Evolutionary conservation across 2,113 vertebrate genomes (phyloP).

Genomic region (Gila orcuttii): DNA sequence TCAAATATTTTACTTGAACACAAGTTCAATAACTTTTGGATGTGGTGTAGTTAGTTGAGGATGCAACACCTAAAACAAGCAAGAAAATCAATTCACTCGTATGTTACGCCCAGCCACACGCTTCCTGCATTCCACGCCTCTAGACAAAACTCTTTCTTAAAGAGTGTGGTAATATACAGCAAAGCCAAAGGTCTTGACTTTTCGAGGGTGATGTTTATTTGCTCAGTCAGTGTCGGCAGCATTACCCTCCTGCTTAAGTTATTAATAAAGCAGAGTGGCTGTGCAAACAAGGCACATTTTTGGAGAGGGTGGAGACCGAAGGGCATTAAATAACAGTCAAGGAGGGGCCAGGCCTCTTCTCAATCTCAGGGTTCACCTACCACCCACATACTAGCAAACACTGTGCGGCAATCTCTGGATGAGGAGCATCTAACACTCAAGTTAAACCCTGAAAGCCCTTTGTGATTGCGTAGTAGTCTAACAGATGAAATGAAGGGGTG

Average conservation of each 20-base stretch:
- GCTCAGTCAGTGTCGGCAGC: constrained; percentile 45
- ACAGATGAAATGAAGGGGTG: neutral
- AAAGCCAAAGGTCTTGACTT: constrained; percentile 52
- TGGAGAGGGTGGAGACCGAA: constrained; percentile 44
- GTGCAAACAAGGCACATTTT: constrained; percentile 57
- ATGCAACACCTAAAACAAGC: constrained; percentile 30
- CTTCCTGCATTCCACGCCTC: constrained; percentile 11
- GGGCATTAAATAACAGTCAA: constrained; percentile 26
- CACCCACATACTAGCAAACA: constrained; percentile 24
- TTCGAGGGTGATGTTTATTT: constrained; percentile 63
- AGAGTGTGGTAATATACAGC: constrained; percentile 11
- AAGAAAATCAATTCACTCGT: neutral
- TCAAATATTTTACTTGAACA: neutral
- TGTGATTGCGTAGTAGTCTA: neutral
- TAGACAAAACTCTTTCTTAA: constrained; percentile 34
- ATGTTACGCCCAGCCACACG: neutral
- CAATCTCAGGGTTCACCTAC: constrained; percentile 46
- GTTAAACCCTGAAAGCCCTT: neutral
- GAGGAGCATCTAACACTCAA: neutral
- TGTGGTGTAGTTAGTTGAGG: neutral
- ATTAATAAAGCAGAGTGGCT: constrained; percentile 59
- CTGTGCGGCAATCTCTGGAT: neutral
- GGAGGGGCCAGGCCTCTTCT: constrained; percentile 24
- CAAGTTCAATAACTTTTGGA: neutral
- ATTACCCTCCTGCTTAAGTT: constrained; percentile 39